Conservation (phyloP, 2,797 vertebrate species). For the Sebastes trivittatus region DNA sequence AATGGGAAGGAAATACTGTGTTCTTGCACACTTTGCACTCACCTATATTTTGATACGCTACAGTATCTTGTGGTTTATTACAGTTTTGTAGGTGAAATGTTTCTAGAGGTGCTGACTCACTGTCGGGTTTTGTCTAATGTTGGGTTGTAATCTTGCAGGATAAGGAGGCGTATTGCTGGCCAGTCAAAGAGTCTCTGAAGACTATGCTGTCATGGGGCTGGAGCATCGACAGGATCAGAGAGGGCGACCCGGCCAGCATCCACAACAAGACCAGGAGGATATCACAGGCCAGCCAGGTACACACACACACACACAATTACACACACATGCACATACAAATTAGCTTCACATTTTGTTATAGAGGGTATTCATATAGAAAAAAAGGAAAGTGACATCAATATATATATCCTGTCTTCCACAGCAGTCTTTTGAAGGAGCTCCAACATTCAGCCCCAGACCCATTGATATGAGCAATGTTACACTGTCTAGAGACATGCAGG, state of each 20-base stretch:
- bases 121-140: background rate
- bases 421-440: conserved; percentile 90
- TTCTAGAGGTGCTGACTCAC: background rate
- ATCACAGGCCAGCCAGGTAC: conserved; percentile 93
- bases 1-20: too few relatives aligned
- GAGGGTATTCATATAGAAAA: background rate
- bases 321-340: background rate
- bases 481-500: conserved; percentile 92
- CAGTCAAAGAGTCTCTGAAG: conserved; percentile 93
- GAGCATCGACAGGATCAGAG: conserved; percentile 90
- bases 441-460: conserved; percentile 91
- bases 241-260: conserved; percentile 88
- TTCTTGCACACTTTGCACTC: background rate
- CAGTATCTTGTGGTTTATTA: background rate
- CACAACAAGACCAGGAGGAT: conserved; percentile 90
- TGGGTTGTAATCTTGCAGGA: conserved; percentile 78
- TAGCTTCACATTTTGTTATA: background rate
- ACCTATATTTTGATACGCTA: background rate
- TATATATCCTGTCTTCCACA: conserved; percentile 47
- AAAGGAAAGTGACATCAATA: background rate
- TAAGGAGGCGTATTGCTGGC: conserved; percentile 92
- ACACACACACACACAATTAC: background rate
- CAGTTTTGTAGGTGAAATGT: background rate
- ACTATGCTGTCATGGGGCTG: conserved; percentile 95
- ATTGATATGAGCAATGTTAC: conserved; percentile 98